A percentile compares a stretch with the other conserved stretches of the same genome.
Evolutionary conservation across 2,888 invertebrate species (phyloP).

Genomic region (Zonitis immaculata): DNA sequence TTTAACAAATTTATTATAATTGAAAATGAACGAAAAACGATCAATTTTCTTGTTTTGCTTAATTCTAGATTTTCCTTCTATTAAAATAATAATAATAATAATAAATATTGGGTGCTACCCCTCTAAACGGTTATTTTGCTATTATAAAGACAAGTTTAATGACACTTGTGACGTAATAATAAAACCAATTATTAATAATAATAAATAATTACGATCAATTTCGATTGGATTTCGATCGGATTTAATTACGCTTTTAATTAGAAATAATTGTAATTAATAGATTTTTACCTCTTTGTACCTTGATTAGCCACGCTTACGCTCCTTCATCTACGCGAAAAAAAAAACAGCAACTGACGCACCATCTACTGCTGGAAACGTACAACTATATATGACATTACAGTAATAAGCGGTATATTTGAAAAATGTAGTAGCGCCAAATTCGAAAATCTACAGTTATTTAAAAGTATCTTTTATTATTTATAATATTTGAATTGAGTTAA

Average conservation of each 20-base stretch:
- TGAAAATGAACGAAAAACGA: constrained; percentile 26
- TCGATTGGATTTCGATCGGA: background rate
- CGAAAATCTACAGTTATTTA: no score
- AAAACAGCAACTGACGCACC: constrained; percentile 34
- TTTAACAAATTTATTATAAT: constrained; percentile 11
- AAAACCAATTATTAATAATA: background rate
- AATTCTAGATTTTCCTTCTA: no score
- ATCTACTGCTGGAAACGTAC: constrained; percentile 25
- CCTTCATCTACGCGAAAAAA: constrained; percentile 49
- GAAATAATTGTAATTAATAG: constrained; percentile 6
- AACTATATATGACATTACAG: constrained; percentile 6
- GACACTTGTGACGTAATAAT: constrained; percentile 33
- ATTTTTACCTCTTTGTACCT: constrained; percentile 72
- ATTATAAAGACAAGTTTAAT: constrained; percentile 31
- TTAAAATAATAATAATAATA: no score
- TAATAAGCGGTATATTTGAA: constrained; percentile 26
- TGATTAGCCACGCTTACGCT: constrained; percentile 81
- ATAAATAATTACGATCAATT: background rate
- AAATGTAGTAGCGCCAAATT: background rate
- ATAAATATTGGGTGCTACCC: background rate
- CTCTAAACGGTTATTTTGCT: no score
- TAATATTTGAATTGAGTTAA: no score
- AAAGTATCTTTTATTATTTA: no score
- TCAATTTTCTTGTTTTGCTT: constrained; percentile 24
- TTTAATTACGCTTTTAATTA: background rate